Evolutionary conservation across 2,113 vertebrate species (phyloP).

Genomic region (Phyllostomus discolor): DNA sequence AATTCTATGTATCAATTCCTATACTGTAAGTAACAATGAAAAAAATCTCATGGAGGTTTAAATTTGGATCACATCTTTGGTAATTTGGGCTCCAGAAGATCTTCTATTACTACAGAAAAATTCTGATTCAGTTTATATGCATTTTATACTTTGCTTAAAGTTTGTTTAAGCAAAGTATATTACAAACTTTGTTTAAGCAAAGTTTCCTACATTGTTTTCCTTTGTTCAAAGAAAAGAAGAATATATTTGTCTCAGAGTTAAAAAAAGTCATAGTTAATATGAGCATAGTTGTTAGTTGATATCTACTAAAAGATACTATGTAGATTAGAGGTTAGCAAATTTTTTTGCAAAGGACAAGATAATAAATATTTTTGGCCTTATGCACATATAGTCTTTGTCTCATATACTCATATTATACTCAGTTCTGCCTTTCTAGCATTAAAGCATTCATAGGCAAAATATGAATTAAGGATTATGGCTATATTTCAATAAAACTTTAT

Average conservation of each 20-base stretch:
- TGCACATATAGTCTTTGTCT: not conserved
- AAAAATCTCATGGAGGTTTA: not conserved
- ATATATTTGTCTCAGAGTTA: not conserved
- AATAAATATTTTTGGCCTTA: not conserved
- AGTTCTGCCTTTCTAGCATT: not conserved
- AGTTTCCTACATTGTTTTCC: not conserved
- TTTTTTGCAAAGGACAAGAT: not conserved
- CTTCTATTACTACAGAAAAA: not conserved
- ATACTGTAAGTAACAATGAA: not conserved
- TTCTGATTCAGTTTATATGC: not conserved
- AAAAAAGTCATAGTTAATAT: not conserved
- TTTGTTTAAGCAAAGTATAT: no score
- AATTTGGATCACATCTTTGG: not conserved
- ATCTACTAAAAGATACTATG: not conserved
- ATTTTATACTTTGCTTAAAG: slow-evolving; percentile 1
- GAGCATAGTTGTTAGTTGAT: not conserved
- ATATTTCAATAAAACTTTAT: not conserved
- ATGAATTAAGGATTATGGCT: not conserved
- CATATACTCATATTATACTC: not conserved
- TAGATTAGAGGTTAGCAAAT: not conserved
- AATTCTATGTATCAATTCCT: not conserved
- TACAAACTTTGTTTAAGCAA: no score
- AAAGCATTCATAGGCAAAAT: not conserved
- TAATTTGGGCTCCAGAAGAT: not conserved
- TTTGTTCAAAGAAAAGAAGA: not conserved